phyloP scores from a whole-genome alignment of 2,888 invertebrate species.

The Liopterus haemorrhoidalis region DNA sequence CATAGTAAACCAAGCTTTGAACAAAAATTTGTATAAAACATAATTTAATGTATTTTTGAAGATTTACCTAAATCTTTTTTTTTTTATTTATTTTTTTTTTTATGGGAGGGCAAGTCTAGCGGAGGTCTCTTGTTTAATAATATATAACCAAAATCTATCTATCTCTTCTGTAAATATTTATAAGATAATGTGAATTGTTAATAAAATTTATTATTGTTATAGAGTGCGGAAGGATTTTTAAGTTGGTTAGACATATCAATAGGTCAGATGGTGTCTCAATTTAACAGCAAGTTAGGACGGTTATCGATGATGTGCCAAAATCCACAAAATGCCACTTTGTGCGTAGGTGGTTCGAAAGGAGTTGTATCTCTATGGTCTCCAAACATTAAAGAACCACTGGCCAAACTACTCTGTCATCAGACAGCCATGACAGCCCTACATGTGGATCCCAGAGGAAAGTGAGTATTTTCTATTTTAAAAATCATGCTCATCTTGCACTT shows the following conservation, averaged over 20 bases:
- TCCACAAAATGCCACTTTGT: conserved; percentile 86
- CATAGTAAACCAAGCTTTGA: too few relatives aligned
- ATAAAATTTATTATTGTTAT: conserved; percentile 34
- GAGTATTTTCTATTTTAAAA: too few relatives aligned
- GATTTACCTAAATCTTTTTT: too few relatives aligned
- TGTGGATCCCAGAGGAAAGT: conserved; percentile 79
- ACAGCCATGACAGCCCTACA: conserved; percentile 73
- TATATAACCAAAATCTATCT: too few relatives aligned
- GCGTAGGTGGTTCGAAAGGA: conserved; percentile 85
- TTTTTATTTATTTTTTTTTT: too few relatives aligned
- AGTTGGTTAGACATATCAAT: conserved; percentile 93
- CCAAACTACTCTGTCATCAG: conserved; percentile 86
- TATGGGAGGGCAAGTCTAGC: too few relatives aligned
- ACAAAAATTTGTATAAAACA: too few relatives aligned
- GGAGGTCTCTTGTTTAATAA: too few relatives aligned
- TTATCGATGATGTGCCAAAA: conserved; percentile 86
- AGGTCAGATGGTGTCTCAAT: conserved; percentile 79
- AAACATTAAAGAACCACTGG: conserved; percentile 74
- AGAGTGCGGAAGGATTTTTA: conserved; percentile 71
- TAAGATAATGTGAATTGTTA: too few relatives aligned
- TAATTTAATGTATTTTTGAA: too few relatives aligned
- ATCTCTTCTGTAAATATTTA: too few relatives aligned
- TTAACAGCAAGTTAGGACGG: conserved; percentile 69
- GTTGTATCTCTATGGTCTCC: conserved; percentile 96
- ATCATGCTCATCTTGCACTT: too few relatives aligned